Conservation (phyloP, 2,113 vertebrate species). For the Passerina amoena region DNA sequence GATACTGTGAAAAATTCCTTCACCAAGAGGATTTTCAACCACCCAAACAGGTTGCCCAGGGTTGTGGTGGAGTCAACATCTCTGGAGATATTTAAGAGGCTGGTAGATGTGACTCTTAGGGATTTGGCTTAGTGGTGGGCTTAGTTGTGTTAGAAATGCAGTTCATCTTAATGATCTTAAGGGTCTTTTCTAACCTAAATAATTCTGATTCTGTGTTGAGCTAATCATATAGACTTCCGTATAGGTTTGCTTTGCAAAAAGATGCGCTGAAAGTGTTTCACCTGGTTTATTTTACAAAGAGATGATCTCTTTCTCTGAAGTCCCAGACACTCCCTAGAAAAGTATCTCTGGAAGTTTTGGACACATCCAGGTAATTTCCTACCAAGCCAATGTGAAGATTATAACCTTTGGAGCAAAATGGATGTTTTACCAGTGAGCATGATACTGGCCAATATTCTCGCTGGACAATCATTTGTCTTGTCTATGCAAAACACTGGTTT, state of each 20-base stretch:
- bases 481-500: background rate
- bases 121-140: background rate
- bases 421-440: background rate
- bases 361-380: fast-evolving
- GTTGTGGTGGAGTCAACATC: background rate
- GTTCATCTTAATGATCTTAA: background rate
- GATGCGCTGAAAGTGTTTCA: background rate
- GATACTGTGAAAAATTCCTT: background rate
- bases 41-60: background rate
- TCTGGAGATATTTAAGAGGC: background rate
- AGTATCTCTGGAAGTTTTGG: fast-evolving
- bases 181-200: background rate
- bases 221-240: background rate
- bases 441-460: background rate
- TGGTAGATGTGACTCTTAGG: too few relatives aligned
- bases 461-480: background rate
- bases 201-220: background rate
- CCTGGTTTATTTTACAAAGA: background rate
- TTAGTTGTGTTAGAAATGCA: background rate
- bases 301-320: background rate
- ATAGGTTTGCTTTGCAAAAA: background rate
- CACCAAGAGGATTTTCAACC: background rate
- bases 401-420: background rate
- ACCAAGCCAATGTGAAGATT: background rate
- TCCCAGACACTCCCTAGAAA: background rate